Evolutionary conservation across 2,797 vertebrate genomes (phyloP).

Genomic region (Falco berigora): DNA sequence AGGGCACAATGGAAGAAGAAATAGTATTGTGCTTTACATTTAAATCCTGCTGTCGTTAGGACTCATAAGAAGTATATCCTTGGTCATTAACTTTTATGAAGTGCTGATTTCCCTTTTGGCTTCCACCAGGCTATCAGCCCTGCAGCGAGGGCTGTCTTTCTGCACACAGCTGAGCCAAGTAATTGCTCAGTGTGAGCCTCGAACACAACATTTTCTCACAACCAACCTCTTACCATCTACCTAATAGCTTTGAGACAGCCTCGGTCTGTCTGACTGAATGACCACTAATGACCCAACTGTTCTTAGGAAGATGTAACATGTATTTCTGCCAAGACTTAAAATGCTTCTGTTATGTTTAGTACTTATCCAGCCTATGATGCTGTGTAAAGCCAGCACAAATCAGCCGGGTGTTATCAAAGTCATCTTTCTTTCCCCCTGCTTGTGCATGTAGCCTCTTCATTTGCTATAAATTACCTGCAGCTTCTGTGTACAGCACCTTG

Average conservation of each 20-base stretch:
- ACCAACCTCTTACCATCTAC: not conserved
- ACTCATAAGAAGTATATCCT: not conserved
- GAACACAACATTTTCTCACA: not conserved
- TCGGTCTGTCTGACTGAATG: not conserved
- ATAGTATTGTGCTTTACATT: not conserved
- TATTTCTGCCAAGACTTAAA: not conserved
- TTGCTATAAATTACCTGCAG: not conserved
- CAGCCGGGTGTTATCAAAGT: not conserved
- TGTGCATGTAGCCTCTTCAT: not conserved
- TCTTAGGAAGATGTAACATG: not conserved
- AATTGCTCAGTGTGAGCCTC: not conserved
- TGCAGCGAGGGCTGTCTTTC: not conserved
- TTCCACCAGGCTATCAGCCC: not conserved
- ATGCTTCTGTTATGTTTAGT: not conserved
- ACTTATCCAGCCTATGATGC: rapidly evolving
- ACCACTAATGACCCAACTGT: not conserved
- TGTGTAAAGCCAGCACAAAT: not conserved
- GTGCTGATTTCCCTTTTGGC: conserved; percentile 19
- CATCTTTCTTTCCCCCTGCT: not conserved
- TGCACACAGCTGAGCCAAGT: not conserved
- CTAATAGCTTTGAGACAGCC: not conserved
- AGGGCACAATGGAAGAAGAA: not conserved
- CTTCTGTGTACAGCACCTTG: not conserved
- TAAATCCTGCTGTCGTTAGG: not conserved
- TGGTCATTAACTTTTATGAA: conserved; percentile 42